These are phyloP conservation scores for Carettochelys insculpta DNA, from an alignment of 2,113 vertebrate genomes.

Conservation along the genomic window DNA sequence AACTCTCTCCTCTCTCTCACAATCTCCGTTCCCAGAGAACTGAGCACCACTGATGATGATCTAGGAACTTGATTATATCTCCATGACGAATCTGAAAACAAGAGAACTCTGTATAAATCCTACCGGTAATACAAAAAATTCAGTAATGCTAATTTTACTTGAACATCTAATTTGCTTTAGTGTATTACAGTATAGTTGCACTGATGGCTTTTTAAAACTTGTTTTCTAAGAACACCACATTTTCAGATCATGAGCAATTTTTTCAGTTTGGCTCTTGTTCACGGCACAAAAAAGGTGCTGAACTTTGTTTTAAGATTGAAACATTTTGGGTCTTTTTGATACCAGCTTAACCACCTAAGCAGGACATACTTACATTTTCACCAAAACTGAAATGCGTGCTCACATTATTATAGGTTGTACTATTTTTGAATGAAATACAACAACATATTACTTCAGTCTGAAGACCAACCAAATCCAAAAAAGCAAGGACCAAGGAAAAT, in stretches of 20 bases:
- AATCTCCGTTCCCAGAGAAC: constrained; percentile 82
- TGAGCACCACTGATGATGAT: constrained; percentile 82
- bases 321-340: background rate
- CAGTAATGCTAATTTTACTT: background rate
- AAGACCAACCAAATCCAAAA: background rate
- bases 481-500: background rate
- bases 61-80: constrained; percentile 85
- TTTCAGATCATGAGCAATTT: background rate
- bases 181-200: background rate
- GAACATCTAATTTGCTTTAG: background rate
- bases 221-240: background rate
- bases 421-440: background rate
- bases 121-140: background rate
- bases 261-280: background rate
- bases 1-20: constrained; percentile 77
- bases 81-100: constrained; percentile 85
- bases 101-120: background rate
- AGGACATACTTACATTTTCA: background rate
- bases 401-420: background rate
- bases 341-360: background rate
- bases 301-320: background rate
- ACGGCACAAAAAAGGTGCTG: background rate
- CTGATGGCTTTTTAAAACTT: background rate
- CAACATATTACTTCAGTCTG: background rate
- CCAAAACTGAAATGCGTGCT: background rate